phyloP scores from a whole-genome alignment of 2,888 invertebrate genomes.

The Caenorhabditis sp. region DNA sequence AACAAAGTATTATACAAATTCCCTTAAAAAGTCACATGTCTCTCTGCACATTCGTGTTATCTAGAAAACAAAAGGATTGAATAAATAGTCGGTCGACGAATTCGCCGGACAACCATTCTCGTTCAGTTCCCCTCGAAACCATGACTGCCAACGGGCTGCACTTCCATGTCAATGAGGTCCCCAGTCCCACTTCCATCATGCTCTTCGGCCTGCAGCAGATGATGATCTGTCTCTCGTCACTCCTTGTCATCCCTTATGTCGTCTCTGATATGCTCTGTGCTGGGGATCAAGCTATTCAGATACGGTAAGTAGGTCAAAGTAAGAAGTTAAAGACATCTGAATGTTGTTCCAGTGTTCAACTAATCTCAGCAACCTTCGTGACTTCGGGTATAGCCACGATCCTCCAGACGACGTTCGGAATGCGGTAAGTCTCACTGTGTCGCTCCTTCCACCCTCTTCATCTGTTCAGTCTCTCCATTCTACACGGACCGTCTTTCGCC shows the following conservation, averaged over 20 bases:
- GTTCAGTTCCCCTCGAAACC: not conserved
- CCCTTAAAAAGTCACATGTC: constrained; percentile 42
- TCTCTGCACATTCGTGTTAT: constrained; percentile 43
- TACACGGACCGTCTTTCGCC: constrained; percentile 81
- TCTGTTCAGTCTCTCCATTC: constrained; percentile 77
- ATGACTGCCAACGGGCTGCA: constrained; percentile 29
- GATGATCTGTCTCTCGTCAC: constrained; percentile 78
- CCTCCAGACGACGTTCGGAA: constrained; percentile 77
- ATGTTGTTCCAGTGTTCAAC: constrained; percentile 64
- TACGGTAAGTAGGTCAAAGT: constrained; percentile 57
- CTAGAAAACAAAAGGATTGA: constrained; percentile 58
- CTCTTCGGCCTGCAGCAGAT: constrained; percentile 73
- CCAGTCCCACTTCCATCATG: constrained; percentile 36
- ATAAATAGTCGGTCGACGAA: constrained; percentile 13
- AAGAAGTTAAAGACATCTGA: not conserved
- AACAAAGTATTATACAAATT: constrained; percentile 30
- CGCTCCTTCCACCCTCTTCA: not conserved
- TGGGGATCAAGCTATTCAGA: constrained; percentile 70
- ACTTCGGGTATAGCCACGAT: constrained; percentile 78
- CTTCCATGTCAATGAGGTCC: constrained; percentile 63
- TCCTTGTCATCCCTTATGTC: constrained; percentile 77
- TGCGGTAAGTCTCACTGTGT: constrained; percentile 58
- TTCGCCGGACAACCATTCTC: not conserved
- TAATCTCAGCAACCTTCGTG: constrained; percentile 80
- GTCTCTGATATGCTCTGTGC: constrained; percentile 76